These are phyloP conservation scores for Pachydiplax longipennis DNA, from an alignment of 2,888 invertebrate species.

Conservation along the genomic window DNA sequence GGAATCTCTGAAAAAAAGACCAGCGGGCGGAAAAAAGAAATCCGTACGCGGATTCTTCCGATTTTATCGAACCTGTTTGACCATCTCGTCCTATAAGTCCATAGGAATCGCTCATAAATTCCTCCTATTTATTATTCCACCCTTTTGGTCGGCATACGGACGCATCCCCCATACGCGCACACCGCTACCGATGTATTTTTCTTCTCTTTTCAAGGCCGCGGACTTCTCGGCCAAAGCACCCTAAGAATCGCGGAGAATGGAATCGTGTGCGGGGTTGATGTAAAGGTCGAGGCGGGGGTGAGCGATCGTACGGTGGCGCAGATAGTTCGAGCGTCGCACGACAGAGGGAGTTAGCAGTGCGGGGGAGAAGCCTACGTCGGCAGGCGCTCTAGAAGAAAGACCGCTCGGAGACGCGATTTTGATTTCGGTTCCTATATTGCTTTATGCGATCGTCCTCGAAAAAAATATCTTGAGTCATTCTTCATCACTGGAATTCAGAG, in stretches of 20 bases:
- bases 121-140: not conserved
- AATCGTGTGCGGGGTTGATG: not conserved
- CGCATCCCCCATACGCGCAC: not conserved
- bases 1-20: no score
- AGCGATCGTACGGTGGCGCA: conserved; percentile 19
- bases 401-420: not conserved
- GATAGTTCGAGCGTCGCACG: not conserved
- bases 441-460: not conserved
- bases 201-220: conserved; percentile 4
- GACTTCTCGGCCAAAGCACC: conserved; percentile 12
- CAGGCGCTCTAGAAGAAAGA: conserved; percentile 36
- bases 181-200: not conserved
- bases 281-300: not conserved
- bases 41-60: not conserved
- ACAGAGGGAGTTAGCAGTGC: not conserved
- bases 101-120: not conserved
- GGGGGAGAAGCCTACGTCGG: conserved; percentile 44
- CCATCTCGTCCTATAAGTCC: not conserved
- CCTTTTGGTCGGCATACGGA: not conserved
- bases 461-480: no score
- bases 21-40: no score
- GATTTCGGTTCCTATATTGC: not conserved
- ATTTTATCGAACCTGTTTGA: not conserved
- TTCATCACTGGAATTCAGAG: no score
- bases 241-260: not conserved